These are phyloP conservation scores for Quadroppia sp. DNA, from an alignment of 2,888 invertebrate genomes.

Conservation along the genomic window DNA sequence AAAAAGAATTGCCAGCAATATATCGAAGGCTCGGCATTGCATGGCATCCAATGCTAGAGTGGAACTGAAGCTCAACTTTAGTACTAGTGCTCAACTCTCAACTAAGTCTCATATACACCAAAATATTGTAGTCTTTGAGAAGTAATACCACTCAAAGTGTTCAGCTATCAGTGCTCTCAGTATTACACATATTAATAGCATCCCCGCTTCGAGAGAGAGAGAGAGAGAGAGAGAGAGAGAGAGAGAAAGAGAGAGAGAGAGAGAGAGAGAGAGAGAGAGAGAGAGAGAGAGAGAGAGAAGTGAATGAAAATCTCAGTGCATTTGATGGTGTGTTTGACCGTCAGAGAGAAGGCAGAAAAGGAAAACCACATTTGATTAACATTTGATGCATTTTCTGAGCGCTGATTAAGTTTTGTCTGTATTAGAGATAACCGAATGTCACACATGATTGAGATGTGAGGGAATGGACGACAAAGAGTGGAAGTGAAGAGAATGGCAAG, in stretches of 20 bases:
- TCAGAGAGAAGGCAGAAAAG: constrained; percentile 23
- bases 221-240: too few species aligned
- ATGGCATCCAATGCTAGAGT: background rate
- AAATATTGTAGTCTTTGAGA: constrained; percentile 10
- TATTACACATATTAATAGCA: constrained; percentile 12
- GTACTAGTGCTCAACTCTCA: constrained; percentile 6
- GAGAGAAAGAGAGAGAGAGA: background rate
- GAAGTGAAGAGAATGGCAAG: background rate
- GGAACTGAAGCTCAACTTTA: background rate
- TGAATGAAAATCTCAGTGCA: constrained; percentile 11
- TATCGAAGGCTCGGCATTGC: constrained; percentile 18
- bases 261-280: constrained; percentile 2
- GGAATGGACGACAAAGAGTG: background rate
- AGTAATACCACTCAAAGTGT: constrained; percentile 32
- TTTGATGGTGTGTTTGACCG: background rate
- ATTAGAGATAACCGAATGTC: constrained; percentile 34
- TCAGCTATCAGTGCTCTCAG: constrained; percentile 8
- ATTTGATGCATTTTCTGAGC: constrained; percentile 33
- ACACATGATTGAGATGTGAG: constrained; percentile 29
- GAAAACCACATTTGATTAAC: constrained; percentile 36
- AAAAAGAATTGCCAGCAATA: constrained; percentile 28
- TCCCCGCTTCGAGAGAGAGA: background rate
- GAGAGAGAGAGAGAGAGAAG: constrained; percentile 15
- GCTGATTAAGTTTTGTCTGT: constrained; percentile 32
- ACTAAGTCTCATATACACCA: constrained; percentile 22